These are phyloP conservation scores for Galeopterus variegatus DNA, from an alignment of 2,113 vertebrate species.

Conservation along the genomic window DNA sequence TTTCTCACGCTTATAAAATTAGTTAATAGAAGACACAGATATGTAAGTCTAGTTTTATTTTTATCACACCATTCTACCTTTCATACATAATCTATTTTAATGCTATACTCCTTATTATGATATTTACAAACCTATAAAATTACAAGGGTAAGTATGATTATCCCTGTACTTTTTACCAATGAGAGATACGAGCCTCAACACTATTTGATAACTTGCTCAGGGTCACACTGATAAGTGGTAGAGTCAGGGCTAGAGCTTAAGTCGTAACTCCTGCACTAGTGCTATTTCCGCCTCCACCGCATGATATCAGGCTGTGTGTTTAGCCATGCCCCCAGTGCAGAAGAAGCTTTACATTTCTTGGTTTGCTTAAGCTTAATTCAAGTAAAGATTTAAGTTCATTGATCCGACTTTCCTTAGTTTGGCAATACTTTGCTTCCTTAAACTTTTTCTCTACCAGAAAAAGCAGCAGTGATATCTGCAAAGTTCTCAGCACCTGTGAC, in stretches of 20 bases:
- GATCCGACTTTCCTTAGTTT: neutral
- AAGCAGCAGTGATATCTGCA: rapidly evolving
- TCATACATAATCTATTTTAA: neutral
- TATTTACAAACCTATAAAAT: neutral
- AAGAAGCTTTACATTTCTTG: neutral
- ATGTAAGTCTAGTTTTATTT: neutral
- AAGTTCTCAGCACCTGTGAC: neutral
- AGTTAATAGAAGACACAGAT: neutral
- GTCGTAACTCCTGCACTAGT: rapidly evolving
- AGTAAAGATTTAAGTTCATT: no score
- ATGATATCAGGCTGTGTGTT: rapidly evolving
- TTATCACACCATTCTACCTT: neutral
- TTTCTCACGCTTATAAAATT: neutral
- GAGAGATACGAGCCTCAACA: neutral
- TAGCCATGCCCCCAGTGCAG: neutral
- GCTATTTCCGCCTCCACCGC: rapidly evolving
- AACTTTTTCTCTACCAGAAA: neutral
- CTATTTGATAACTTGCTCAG: neutral
- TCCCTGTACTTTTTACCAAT: neutral
- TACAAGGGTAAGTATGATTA: neutral
- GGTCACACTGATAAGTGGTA: neutral
- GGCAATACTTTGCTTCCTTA: neutral
- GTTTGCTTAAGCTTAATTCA: neutral
- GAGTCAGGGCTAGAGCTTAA: neutral
- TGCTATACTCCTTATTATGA: neutral